A percentile compares a stretch with the other conserved stretches of the same genome.
phyloP scores from a whole-genome alignment of 2,797 vertebrate species.

The Anabas testudineus region DNA sequence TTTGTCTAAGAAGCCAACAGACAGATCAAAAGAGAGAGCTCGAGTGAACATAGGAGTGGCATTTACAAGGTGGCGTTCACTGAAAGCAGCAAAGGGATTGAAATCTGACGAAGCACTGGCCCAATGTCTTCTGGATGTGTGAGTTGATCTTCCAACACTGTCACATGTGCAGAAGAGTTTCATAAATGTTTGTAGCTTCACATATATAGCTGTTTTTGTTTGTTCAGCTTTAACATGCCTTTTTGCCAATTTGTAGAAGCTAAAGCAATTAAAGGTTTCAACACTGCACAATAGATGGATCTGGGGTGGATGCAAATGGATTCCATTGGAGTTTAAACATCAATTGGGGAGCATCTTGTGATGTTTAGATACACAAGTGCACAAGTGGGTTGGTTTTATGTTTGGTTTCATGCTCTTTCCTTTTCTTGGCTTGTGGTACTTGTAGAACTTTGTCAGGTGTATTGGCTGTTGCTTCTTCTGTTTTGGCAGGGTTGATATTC shows the following conservation, averaged over 20 bases:
- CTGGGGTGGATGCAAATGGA: background rate
- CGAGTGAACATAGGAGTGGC: slow-evolving; percentile 28
- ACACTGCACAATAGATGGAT: background rate
- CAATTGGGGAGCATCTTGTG: background rate
- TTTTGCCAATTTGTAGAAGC: background rate
- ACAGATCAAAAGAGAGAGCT: fast-evolving
- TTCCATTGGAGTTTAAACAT: background rate
- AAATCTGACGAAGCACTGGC: slow-evolving; percentile 27
- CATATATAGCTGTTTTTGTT: background rate
- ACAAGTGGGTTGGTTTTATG: background rate
- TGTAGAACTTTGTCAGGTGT: no score
- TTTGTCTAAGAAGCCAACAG: fast-evolving
- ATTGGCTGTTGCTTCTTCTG: no score
- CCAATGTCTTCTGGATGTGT: slow-evolving; percentile 29
- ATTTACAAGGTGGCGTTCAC: background rate
- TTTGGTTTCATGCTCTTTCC: no score
- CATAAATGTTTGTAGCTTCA: background rate
- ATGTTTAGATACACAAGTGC: background rate
- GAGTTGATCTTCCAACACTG: slow-evolving; percentile 24
- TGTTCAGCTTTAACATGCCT: background rate
- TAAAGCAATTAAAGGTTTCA: background rate
- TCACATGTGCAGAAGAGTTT: background rate
- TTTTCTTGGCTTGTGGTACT: no score
- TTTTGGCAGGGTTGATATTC: no score
- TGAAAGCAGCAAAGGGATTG: slow-evolving; percentile 9